Evolutionary conservation across 2,113 vertebrate species (phyloP).

Genomic region (Melanerpes formicivorus): DNA sequence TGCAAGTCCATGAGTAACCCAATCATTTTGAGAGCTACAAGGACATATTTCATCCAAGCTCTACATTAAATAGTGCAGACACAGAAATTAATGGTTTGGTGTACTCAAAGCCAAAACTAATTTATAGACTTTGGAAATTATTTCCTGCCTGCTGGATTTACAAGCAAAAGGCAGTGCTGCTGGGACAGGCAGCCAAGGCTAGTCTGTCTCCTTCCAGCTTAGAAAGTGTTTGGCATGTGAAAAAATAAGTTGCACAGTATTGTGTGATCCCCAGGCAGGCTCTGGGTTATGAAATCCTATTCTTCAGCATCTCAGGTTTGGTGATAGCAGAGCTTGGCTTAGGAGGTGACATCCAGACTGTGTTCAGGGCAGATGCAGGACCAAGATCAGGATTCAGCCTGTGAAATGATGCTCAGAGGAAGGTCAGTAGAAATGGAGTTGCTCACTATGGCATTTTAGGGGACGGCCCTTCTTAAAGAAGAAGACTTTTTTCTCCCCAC

Average conservation of each 20-base stretch:
- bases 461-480: not conserved
- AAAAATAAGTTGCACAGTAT: not conserved
- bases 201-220: not conserved
- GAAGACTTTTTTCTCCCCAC: not conserved
- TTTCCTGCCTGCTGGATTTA: conserved; percentile 50
- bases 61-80: conserved; percentile 6
- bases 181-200: conserved; percentile 9
- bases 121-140: conserved; percentile 34
- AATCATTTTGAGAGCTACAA: conserved; percentile 3
- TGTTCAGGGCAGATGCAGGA: not conserved
- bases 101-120: conserved; percentile 37
- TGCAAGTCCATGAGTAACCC: conserved; percentile 23
- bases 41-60: conserved; percentile 18
- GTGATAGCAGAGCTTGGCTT: not conserved
- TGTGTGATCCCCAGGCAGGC: not conserved
- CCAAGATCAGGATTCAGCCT: not conserved
- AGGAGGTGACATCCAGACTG: not conserved
- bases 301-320: not conserved
- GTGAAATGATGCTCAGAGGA: not conserved
- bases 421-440: not conserved
- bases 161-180: conserved; percentile 13
- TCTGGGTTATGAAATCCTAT: not conserved
- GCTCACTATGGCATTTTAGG: not conserved
- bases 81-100: not conserved
- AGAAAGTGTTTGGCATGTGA: not conserved